Evolutionary conservation across 2,888 invertebrate species (phyloP), one percentile per base, ranked within the genome.

Genomic region (Aphrophora alni): DNA sequence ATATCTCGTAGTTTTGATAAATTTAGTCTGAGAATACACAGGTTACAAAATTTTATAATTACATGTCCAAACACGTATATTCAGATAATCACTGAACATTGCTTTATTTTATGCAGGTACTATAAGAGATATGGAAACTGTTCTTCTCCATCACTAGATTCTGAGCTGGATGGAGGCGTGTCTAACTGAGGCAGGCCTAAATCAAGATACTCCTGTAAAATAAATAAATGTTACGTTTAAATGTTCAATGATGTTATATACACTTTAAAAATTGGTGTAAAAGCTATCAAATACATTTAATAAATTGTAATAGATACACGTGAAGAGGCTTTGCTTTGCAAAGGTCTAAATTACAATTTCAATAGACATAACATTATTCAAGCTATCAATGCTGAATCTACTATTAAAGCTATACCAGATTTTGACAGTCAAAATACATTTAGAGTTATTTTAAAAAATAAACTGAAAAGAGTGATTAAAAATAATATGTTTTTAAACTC

Each of bases 91-190:
- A 33, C 33, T 8, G 33, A 5, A 5, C 33, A 44, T 14, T 17
- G 14, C 3, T 14, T 44, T 44, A 10, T 14, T 44, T 44, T 44
- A n/a, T 17, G 17, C 44, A 44, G 44, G 44, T 44, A 33, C 33
- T 82, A 85, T 74, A 89, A 85, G 51, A 89, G 85, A 82, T 88
- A 87, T 21, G 88, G 88, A 81, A 89, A 89, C 82, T 87, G 87
- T 72, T 88, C 89, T 21, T 92, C 91, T 78, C 92, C 93, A 10
- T 92, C 92, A 82, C 93, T 93, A 14, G 94, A 93, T 85, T 95
- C 95, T 87, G 95, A 94, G 87, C 95, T 95, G 3, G 95, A 95
- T 0, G 96, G 95, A n/a, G 96, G 96, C 0, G 96, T 97, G 88
- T 96, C 95, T 80, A 96, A 88, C 86, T 95, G 94, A 1, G 96